Evolutionary conservation across 1,140 invertebrate genomes (phyloP).

Genomic region (Triops longicaudatus): DNA sequence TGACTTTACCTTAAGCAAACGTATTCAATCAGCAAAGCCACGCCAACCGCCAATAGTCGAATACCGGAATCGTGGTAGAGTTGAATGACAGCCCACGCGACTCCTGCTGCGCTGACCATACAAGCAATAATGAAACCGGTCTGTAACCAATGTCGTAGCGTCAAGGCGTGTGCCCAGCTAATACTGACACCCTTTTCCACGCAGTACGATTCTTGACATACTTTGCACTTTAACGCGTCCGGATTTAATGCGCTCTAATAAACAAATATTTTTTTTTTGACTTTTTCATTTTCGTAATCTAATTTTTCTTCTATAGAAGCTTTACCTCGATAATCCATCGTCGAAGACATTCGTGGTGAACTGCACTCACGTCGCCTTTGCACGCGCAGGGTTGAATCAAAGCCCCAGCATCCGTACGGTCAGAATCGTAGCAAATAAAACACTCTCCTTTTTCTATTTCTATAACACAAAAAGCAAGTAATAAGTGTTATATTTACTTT

Average conservation of each 20-base stretch:
- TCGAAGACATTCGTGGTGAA: conserved; percentile 86
- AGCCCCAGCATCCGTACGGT: conserved; percentile 61
- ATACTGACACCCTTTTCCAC: conserved; percentile 50
- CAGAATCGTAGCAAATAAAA: conserved; percentile 87
- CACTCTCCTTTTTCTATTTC: conserved; percentile 52
- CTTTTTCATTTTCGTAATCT: conserved; percentile 16
- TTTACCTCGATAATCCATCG: conserved; percentile 66
- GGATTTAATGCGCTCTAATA: conserved; percentile 52
- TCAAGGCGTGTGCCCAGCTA: conserved; percentile 63
- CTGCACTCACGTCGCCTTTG: conserved; percentile 77
- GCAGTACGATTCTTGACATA: conserved; percentile 66
- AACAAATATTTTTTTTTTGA: conserved; percentile 24
- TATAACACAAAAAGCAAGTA: conserved; percentile 21
- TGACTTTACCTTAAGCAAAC: conserved; percentile 62
- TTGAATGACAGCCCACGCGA: conserved; percentile 71
- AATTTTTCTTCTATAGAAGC: neutral
- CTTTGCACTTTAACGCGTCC: conserved; percentile 64
- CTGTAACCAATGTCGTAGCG: conserved; percentile 67
- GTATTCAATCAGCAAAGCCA: conserved; percentile 70
- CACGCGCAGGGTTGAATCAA: conserved; percentile 84
- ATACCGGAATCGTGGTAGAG: conserved; percentile 66
- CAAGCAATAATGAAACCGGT: conserved; percentile 54
- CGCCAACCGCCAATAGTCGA: conserved; percentile 65
- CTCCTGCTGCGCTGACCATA: conserved; percentile 63
- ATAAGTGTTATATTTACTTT: neutral